These are phyloP conservation scores for Pristionchus fissidentatus DNA, from an alignment of 2,888 invertebrate species.

Conservation along the genomic window DNA sequence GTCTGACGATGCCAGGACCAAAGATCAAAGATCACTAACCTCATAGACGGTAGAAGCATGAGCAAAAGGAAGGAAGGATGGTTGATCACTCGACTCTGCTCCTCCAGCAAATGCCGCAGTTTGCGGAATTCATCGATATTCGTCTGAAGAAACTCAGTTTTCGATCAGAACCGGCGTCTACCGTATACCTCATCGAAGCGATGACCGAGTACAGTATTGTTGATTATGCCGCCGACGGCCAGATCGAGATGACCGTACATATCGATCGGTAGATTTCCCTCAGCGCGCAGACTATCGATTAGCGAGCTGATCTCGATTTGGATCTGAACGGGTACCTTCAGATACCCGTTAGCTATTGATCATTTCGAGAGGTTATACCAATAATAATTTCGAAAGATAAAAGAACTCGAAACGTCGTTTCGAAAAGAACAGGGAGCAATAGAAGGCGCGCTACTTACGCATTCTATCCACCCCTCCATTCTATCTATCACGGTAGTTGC, in stretches of 20 bases:
- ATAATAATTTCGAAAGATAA: too few species aligned
- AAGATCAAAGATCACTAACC: conserved; percentile 20
- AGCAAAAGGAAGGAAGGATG: conserved; percentile 15
- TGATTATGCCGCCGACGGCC: conserved; percentile 37
- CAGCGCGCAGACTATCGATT: conserved; percentile 4
- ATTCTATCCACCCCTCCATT: too few species aligned
- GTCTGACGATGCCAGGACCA: too few species aligned
- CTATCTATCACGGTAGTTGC: too few species aligned
- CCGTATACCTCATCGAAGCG: conserved; percentile 39
- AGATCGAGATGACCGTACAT: conserved; percentile 10
- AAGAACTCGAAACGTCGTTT: neutral
- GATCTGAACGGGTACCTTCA: neutral
- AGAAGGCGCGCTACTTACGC: too few species aligned
- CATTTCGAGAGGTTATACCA: too few species aligned
- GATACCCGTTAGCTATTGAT: neutral
- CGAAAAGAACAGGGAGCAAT: neutral
- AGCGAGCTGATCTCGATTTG: conserved; percentile 17
- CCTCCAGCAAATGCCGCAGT: conserved; percentile 29
- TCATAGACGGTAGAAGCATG: conserved; percentile 21
- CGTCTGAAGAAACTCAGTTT: neutral
- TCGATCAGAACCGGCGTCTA: neutral
- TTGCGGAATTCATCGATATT: conserved; percentile 33
- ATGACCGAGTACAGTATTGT: neutral
- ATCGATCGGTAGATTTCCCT: neutral
- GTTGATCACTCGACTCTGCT: conserved; percentile 33